Evolutionary conservation across 2,888 invertebrate species (phyloP), one percentile per base, ranked within the genome.

Genomic region (Caenorhabditis becei): DNA sequence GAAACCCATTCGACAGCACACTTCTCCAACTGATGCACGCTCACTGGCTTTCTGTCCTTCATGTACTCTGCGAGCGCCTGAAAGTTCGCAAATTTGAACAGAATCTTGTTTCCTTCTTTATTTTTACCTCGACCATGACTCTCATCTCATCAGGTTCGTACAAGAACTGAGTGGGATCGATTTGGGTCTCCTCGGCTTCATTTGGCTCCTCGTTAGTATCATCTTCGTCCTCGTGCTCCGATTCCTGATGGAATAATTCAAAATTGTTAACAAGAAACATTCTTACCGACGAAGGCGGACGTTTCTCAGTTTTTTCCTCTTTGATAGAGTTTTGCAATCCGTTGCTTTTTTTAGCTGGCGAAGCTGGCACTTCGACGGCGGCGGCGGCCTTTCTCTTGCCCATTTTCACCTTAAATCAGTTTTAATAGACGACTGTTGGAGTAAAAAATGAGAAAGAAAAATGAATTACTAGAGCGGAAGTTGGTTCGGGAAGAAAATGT

Each of bases 121-220:
- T 16, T 5, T 24, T 24, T 24, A 58, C 56, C 35, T 78, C 65
- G 11, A 56, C 16, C 28, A 70, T 10, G 8, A 54, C 0, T 56
- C 67, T 65, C 47, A 78, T 35, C 18, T 51, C 26, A 51, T 78
- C 78, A 16, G 78, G 78, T 5, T 70, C 65, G 28, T 71, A 71
- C 0, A 32, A 44, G 14, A 5, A 32, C 41, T 47, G 51, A 10
- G 61, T 51, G 5, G 35, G 28, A 1, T 61, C 66, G 28, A 41
- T 14, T 32, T 28, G 41, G 0, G 71, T 44, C 16, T 59, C 56
- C 5, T 69, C 61, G 14, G 53, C 53, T 32, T 41, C 63, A 2
- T 23, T 16, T 8, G 32, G 32, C 20, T n/a, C 24, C 47, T 47
- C 47, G 1, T 14, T 26, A 10, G 41, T 41, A 20, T 69, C 77